Conservation (phyloP, 23 tunicate species). For the Trididemnum clinides region DNA sequence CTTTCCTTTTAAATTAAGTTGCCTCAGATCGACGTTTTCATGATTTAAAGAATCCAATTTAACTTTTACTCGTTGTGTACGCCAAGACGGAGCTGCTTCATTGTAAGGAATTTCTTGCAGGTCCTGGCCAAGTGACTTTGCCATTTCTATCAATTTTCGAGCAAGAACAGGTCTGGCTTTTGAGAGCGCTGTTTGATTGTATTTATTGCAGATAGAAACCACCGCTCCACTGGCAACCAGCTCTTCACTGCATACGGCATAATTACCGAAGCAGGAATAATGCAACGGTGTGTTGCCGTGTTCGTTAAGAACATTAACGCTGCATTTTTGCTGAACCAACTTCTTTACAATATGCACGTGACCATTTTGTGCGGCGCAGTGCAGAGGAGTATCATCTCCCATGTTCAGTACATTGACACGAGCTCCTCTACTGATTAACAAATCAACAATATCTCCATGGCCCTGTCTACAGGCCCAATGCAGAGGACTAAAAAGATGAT, state of each 20-base stretch:
- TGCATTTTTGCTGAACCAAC: slow-evolving; percentile 70
- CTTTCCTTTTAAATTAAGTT: slow-evolving; percentile 83
- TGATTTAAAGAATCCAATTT: slow-evolving; percentile 73
- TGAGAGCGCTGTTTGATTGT: slow-evolving; percentile 83
- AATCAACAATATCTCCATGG: slow-evolving; percentile 73
- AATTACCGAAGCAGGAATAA: slow-evolving; percentile 92
- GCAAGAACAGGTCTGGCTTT: slow-evolving; percentile 87
- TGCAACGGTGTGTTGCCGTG: slow-evolving; percentile 94
- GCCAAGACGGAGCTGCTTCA: slow-evolving; percentile 27
- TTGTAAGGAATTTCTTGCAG: slow-evolving; percentile 64
- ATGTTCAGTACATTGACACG: slow-evolving; percentile 85
- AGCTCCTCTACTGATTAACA: slow-evolving; percentile 79
- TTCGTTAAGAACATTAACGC: slow-evolving; percentile 89
- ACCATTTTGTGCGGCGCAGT: slow-evolving; percentile 97
- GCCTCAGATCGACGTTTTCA: slow-evolving; percentile 82
- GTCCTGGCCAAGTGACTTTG: slow-evolving; percentile 80
- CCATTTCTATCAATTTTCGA: slow-evolving; percentile 68
- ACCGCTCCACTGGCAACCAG: slow-evolving; percentile 78
- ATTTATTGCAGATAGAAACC: slow-evolving; percentile 89
- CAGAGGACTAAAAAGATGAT: slow-evolving; percentile 93
- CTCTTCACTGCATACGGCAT: slow-evolving; percentile 78
- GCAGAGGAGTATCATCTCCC: slow-evolving; percentile 99
- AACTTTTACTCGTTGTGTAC: slow-evolving; percentile 66
- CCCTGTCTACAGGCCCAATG: slow-evolving; percentile 98
- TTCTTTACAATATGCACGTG: slow-evolving; percentile 72